These are phyloP conservation scores for Stercorarius parasiticus DNA, from an alignment of 2,113 vertebrate species.

Conservation along the genomic window DNA sequence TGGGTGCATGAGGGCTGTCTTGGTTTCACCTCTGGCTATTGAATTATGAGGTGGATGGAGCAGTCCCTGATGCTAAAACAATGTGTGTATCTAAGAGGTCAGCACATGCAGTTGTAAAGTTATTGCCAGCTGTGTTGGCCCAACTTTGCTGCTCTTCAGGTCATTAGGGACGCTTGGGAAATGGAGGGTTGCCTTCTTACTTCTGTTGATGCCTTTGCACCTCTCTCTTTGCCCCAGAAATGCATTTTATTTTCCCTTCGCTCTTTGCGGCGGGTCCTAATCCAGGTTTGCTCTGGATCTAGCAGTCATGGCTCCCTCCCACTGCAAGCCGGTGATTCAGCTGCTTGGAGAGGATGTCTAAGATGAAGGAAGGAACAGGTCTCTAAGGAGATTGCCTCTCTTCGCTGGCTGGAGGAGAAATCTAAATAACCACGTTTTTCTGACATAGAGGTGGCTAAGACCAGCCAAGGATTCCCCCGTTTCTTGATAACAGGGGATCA, in stretches of 20 bases:
- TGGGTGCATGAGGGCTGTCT: background rate
- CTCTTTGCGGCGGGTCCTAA: background rate
- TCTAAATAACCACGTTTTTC: background rate
- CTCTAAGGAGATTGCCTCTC: background rate
- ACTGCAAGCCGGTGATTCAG: background rate
- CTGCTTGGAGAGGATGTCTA: background rate
- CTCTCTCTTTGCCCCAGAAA: background rate
- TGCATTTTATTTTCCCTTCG: accelerated
- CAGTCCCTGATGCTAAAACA: background rate
- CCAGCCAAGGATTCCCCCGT: background rate
- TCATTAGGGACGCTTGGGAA: background rate
- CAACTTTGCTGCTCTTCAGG: background rate
- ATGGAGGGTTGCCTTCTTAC: accelerated
- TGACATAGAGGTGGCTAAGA: background rate
- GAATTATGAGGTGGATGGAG: background rate
- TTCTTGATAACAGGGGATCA: no score
- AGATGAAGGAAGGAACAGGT: background rate
- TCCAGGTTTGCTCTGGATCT: background rate
- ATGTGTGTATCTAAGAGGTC: background rate
- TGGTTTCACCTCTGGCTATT: background rate
- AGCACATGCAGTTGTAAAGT: background rate
- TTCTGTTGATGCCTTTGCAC: background rate
- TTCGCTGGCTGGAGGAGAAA: background rate
- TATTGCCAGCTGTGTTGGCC: background rate
- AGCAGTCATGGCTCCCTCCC: background rate